These are phyloP conservation scores for Melieria omissa DNA, from an alignment of 2,888 invertebrate species.

Conservation along the genomic window DNA sequence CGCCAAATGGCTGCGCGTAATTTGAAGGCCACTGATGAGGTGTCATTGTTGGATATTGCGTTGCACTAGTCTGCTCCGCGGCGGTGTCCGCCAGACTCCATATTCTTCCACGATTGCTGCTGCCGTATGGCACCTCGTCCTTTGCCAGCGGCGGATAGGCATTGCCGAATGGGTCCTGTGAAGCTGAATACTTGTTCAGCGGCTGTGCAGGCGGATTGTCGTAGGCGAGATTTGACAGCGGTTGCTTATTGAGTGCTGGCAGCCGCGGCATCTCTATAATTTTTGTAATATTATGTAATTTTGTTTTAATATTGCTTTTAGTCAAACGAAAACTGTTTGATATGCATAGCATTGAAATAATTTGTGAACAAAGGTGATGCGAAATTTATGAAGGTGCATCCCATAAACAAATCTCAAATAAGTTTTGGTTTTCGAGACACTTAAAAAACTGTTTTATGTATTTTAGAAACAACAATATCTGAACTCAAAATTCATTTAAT, in stretches of 20 bases:
- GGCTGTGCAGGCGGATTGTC: neutral
- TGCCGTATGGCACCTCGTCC: constrained; percentile 16
- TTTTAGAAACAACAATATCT: no score
- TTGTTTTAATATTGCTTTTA: no score
- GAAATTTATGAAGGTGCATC: no score
- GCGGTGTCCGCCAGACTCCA: constrained; percentile 29
- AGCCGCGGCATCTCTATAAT: no score
- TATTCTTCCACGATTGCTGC: constrained; percentile 7
- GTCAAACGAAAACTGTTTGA: no score
- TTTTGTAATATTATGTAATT: no score
- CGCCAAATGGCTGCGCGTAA: neutral
- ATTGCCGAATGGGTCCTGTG: neutral
- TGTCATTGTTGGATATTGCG: neutral
- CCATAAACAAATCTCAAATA: no score
- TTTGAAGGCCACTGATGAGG: constrained; percentile 1
- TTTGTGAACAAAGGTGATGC: no score
- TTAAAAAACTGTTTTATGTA: no score
- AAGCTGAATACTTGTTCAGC: constrained; percentile 2
- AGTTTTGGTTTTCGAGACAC: no score
- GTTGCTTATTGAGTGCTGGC: neutral
- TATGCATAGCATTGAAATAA: no score
- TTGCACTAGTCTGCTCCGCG: constrained; percentile 10
- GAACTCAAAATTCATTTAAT: no score
- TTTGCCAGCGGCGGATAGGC: constrained; percentile 8
- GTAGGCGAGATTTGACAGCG: constrained; percentile 13